Base-by-base conservation (phyloP, 2,888 invertebrate genomes). In the Brachynemurus nebulosus region DNA sequence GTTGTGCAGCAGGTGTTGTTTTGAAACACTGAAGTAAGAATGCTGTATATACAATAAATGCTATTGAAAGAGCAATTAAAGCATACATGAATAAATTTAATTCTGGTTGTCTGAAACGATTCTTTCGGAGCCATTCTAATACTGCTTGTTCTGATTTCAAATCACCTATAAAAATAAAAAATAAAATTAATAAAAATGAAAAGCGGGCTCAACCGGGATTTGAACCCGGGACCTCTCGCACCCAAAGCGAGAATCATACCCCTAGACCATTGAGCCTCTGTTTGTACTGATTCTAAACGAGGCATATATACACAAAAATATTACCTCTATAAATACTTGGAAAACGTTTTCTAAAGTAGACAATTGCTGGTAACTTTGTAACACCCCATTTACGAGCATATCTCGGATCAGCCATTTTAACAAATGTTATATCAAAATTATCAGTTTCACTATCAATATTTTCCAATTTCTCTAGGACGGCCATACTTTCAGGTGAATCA, bases 341-440 rank as follows among this genome's bases (percentile, higher is more conserved):
- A 66, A 92, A 92, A 57, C 90, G 74, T 61, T 85, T 80, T 40
- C 92, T 74, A 65, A 92, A 92, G 63, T 90, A 92, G 2, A 92
- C 91, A 52, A 92, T 80, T 2, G 91, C 85, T 9, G 92, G 92
- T 48, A 92, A 67, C 60, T 88, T 86, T 1, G 85, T 88, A 12
- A 92, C 90, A 17, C 92, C 92, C 86, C 92, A 92, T 66, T 91
- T 92, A 43, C 88, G 75, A 11, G 92, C 92, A 60, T 91, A 92
- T 33, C 90, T 74, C 0, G 86, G 75, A 62, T 92, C 92, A 45
- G 86, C 80, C 83, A 93, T 91, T 66, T 92, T 91, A 0, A 92
- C 91, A 61, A 93, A 91, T 2, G 90, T 89, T 50, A 93, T 91
- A 58, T 92, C 91, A 58, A 93, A 71, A 63, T 89, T 89, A 59